Percentiles rank a stretch among this genome's conserved stretches.
phyloP scores from a whole-genome alignment of 2,888 invertebrate species.

The Uropetala carovei region DNA sequence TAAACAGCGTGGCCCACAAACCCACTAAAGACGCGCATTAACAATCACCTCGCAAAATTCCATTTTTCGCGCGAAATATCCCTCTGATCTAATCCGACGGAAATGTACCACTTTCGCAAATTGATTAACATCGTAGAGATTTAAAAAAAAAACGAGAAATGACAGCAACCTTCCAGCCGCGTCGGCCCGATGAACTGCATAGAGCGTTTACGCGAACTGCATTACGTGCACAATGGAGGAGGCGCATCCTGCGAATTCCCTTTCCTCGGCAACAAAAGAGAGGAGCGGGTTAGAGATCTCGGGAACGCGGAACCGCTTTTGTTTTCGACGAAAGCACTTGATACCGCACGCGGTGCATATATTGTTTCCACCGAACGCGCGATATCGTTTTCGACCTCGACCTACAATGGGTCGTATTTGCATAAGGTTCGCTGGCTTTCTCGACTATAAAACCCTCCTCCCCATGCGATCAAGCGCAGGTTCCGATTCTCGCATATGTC shows the following conservation, averaged over 20 bases:
- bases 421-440: not conserved
- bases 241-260: not conserved
- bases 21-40: too few species aligned
- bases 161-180: too few species aligned
- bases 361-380: not conserved
- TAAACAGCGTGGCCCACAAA: too few species aligned
- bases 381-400: not conserved
- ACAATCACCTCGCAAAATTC: too few species aligned
- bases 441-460: not conserved
- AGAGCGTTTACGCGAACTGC: not conserved
- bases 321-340: not conserved
- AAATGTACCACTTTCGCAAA: not conserved
- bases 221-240: not conserved
- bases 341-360: not conserved
- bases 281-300: too few species aligned
- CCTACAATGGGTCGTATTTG: not conserved
- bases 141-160: not conserved
- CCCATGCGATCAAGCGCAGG: not conserved
- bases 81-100: not conserved
- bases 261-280: not conserved
- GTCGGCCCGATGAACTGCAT: slow-evolving; percentile 2
- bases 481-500: not conserved
- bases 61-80: not conserved
- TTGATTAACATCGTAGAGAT: not conserved
- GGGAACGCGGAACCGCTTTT: too few species aligned